These are phyloP conservation scores for Peucedramus taeniatus DNA, from an alignment of 2,113 vertebrate genomes.

Conservation along the genomic window DNA sequence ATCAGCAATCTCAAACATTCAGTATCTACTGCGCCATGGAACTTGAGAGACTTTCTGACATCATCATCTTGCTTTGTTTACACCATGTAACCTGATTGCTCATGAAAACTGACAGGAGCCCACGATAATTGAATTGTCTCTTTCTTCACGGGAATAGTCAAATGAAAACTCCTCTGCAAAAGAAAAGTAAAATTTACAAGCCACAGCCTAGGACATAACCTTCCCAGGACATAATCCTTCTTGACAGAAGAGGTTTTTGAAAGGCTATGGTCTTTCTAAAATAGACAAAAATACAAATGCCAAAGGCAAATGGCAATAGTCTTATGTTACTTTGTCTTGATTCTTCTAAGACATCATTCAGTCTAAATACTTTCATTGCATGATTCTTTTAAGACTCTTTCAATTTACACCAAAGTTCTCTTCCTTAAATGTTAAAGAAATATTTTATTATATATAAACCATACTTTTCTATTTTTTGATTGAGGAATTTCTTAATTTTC, in stretches of 20 bases:
- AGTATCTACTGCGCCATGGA: not conserved
- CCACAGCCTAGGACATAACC: not conserved
- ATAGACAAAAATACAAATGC: not conserved
- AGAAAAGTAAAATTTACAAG: not conserved
- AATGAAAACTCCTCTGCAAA: not conserved
- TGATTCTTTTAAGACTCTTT: not conserved
- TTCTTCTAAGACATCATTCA: not conserved
- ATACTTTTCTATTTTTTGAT: constrained; percentile 4
- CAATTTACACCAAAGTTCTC: not conserved
- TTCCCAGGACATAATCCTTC: not conserved
- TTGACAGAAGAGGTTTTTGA: not conserved
- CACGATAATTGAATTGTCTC: not conserved
- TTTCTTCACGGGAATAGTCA: not conserved
- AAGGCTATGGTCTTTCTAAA: not conserved
- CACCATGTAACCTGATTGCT: not conserved
- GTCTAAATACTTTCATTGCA: not conserved
- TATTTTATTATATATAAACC: not conserved
- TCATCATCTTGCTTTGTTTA: not conserved
- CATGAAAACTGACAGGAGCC: not conserved
- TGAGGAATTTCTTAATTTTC: constrained; percentile 25
- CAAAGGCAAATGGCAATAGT: not conserved
- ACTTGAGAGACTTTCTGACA: not conserved
- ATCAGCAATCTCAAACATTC: not conserved
- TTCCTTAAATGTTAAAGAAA: not conserved
- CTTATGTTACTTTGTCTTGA: not conserved